A percentile compares a stretch with the other conserved stretches of the same genome.
These are phyloP conservation scores for Yponomeuta cagnagella DNA, from an alignment of 2,888 invertebrate genomes.

Conservation along the genomic window DNA sequence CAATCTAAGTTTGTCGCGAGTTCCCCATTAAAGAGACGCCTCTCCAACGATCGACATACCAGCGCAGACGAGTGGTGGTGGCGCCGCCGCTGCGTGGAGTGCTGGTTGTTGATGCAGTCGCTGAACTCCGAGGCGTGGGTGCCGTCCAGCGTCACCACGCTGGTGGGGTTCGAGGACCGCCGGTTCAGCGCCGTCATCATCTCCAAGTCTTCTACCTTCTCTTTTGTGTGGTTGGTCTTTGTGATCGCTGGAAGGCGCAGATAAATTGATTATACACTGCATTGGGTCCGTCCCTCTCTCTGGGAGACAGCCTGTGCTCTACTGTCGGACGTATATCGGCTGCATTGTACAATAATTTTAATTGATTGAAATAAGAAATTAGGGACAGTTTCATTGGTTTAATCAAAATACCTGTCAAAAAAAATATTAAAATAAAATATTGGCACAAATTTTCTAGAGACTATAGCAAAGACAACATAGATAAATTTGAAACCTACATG, in stretches of 20 bases:
- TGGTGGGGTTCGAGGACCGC: constrained; percentile 57
- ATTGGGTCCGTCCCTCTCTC: neutral
- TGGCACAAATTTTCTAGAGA: no score
- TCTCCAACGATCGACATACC: constrained; percentile 29
- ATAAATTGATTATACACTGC: neutral
- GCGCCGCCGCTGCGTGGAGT: constrained; percentile 64
- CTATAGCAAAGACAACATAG: no score
- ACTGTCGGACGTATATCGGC: neutral
- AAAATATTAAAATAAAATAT: no score
- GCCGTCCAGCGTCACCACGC: constrained; percentile 61
- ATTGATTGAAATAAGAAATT: no score
- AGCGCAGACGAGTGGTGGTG: constrained; percentile 56
- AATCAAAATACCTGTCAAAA: no score
- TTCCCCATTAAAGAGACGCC: no score
- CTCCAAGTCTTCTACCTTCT: constrained; percentile 73
- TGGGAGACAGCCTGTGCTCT: no score
- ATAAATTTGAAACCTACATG: no score
- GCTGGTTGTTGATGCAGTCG: constrained; percentile 78
- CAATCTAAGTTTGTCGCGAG: no score
- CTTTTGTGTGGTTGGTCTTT: constrained; percentile 76
- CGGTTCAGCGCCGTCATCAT: constrained; percentile 66
- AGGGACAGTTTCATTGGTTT: no score
- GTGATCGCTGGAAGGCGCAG: constrained; percentile 68
- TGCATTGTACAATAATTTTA: neutral
- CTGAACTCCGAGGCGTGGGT: constrained; percentile 68